Evolutionary conservation across 2,113 vertebrate species (phyloP).

Genomic region (Stomatorhinus ivindoensis): DNA sequence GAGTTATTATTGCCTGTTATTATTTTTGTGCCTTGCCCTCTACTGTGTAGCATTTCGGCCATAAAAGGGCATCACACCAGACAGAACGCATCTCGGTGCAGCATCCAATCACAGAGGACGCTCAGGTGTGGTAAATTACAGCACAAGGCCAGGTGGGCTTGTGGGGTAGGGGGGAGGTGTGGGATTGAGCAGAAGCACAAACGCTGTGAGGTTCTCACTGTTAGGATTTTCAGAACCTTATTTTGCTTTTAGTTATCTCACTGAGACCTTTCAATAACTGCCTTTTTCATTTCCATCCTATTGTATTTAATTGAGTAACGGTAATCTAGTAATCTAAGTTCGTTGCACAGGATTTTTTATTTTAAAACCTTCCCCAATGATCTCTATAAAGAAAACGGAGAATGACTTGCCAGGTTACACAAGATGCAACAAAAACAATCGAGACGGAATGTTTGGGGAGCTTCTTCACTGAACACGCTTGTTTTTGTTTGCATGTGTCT

Average conservation of each 20-base stretch:
- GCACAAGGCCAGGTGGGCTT: constrained; percentile 13
- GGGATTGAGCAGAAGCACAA: not conserved
- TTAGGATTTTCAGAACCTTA: constrained; percentile 6
- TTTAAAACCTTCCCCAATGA: not conserved
- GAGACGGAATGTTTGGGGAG: not conserved
- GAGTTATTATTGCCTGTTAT: constrained; percentile 36
- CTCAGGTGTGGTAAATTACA: constrained; percentile 57
- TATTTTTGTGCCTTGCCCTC: constrained; percentile 41
- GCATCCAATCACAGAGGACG: constrained; percentile 49
- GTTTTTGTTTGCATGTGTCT: not conserved
- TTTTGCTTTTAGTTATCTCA: constrained; percentile 20
- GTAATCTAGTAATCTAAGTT: too few relatives aligned
- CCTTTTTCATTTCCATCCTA: constrained; percentile 9
- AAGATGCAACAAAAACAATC: not conserved
- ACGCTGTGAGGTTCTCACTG: not conserved
- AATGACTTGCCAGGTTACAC: not conserved
- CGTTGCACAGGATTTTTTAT: not conserved
- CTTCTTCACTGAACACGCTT: not conserved
- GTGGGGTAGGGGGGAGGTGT: not conserved
- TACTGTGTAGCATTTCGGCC: constrained; percentile 45
- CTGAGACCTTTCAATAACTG: constrained; percentile 26
- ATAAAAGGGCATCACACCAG: constrained; percentile 36
- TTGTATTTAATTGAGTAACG: not conserved
- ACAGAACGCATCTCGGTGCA: constrained; percentile 3
- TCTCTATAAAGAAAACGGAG: not conserved